phyloP scores from a whole-genome alignment of 92 coral and sea anemone genomes.

The Phenganax marumi region DNA sequence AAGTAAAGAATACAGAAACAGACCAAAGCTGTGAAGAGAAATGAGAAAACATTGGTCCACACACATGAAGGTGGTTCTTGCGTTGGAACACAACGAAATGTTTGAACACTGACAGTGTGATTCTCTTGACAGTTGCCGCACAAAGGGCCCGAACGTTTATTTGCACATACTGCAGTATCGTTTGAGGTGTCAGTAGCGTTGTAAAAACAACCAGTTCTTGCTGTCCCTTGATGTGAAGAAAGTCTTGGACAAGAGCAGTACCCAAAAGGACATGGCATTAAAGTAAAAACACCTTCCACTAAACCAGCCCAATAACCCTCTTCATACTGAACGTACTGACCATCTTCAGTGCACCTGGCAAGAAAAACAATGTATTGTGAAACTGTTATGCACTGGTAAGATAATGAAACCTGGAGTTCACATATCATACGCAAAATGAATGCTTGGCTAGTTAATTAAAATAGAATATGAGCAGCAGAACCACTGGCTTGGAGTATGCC shows the following conservation, averaged over 20 bases:
- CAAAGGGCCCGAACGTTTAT: conserved; percentile 70
- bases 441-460: too few relatives aligned
- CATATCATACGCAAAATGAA: too few relatives aligned
- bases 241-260: conserved; percentile 68
- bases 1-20: conserved; percentile 71
- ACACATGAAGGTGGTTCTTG: conserved; percentile 32
- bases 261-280: conserved; percentile 74
- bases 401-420: too few relatives aligned
- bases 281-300: conserved; percentile 61
- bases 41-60: conserved; percentile 66
- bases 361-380: not conserved
- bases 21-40: conserved; percentile 57
- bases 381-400: too few relatives aligned
- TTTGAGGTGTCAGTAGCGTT: conserved; percentile 56
- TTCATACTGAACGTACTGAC: conserved; percentile 60
- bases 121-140: conserved; percentile 76
- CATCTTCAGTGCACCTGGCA: conserved; percentile 64
- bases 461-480: too few relatives aligned
- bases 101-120: conserved; percentile 69
- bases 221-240: conserved; percentile 5
- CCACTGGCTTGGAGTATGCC: not conserved
- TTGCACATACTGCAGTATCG: conserved; percentile 57
- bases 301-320: conserved; percentile 93
- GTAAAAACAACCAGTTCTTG: conserved; percentile 70
- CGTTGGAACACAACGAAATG: conserved; percentile 63